Conservation (phyloP, 1,140 invertebrate species). For the Xylocopa sonorina region DNA sequence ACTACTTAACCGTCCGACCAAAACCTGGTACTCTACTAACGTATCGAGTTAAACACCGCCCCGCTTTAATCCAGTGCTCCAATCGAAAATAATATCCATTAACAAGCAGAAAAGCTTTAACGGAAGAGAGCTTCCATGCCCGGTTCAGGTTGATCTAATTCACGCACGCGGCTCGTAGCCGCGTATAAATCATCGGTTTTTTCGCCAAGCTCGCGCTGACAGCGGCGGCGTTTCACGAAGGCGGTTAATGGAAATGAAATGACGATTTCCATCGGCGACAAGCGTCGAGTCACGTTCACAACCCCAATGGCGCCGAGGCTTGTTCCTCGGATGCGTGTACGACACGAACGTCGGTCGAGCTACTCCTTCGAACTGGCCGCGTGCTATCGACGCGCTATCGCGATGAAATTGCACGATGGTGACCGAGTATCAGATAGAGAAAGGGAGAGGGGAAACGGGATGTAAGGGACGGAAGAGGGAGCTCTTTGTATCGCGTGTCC, state of each 20-base stretch:
- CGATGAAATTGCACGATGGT: constrained; percentile 56
- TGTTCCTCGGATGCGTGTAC: constrained; percentile 43
- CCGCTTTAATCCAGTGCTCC: too few relatives aligned
- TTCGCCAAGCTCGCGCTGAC: constrained; percentile 1
- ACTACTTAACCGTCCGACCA: too few relatives aligned
- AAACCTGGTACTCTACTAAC: background rate
- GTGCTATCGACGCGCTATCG: constrained; percentile 48
- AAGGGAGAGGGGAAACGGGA: too few relatives aligned
- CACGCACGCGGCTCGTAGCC: background rate
- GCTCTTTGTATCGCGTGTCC: constrained; percentile 56
- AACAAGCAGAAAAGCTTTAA: too few relatives aligned
- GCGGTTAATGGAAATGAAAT: constrained; percentile 59
- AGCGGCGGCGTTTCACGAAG: constrained; percentile 28
- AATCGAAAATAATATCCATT: too few relatives aligned
- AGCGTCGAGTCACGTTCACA: constrained; percentile 29
- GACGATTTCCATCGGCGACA: constrained; percentile 49
- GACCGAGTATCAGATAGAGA: constrained; percentile 45
- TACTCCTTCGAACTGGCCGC: constrained; percentile 37
- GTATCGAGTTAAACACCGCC: too few relatives aligned
- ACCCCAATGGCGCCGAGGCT: constrained; percentile 2
- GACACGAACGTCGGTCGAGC: constrained; percentile 35
- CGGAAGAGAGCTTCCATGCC: too few relatives aligned
- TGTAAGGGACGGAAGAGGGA: background rate
- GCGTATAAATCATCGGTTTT: constrained; percentile 35
- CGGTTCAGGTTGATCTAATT: background rate